Evolutionary conservation across 2,113 vertebrate species (phyloP).

Genomic region (Rhinolophus ferrumequinum): DNA sequence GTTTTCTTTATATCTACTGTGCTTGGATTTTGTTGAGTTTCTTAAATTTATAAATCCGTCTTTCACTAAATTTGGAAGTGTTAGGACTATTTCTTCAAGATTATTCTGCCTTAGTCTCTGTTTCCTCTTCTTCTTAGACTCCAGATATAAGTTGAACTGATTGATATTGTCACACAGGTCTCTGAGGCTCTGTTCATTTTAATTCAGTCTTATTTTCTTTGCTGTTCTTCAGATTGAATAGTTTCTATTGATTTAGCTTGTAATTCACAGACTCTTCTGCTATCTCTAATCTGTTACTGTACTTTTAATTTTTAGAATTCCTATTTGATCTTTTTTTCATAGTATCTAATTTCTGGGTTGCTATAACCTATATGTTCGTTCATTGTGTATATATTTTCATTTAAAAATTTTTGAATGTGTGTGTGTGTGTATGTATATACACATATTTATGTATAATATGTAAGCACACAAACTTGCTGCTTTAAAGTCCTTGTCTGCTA

Average conservation of each 20-base stretch:
- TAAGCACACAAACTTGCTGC: too few species aligned
- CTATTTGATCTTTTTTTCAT: not conserved
- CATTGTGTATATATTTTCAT: slow-evolving; percentile 8
- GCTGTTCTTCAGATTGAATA: not conserved
- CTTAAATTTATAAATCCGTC: not conserved
- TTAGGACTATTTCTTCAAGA: not conserved
- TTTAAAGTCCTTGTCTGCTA: not conserved
- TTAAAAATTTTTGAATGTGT: not conserved
- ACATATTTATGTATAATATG: too few species aligned
- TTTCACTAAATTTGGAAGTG: not conserved
- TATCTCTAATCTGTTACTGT: not conserved
- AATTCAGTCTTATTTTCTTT: not conserved
- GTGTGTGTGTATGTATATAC: too few species aligned
- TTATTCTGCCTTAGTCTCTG: not conserved
- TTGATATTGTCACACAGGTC: not conserved
- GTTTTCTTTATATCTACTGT: not conserved
- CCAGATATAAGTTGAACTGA: not conserved
- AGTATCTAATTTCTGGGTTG: not conserved
- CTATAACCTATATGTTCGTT: not conserved
- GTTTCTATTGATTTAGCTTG: not conserved
- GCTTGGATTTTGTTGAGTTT: not conserved
- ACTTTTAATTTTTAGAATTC: slow-evolving; percentile 1
- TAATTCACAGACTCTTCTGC: not conserved
- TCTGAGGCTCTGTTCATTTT: not conserved
- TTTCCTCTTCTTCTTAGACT: not conserved